A percentile compares a stretch with the other conserved stretches of the same genome.
These are phyloP conservation scores for Axea sp. DNA, from an alignment of 2,888 invertebrate genomes.

Conservation along the genomic window DNA sequence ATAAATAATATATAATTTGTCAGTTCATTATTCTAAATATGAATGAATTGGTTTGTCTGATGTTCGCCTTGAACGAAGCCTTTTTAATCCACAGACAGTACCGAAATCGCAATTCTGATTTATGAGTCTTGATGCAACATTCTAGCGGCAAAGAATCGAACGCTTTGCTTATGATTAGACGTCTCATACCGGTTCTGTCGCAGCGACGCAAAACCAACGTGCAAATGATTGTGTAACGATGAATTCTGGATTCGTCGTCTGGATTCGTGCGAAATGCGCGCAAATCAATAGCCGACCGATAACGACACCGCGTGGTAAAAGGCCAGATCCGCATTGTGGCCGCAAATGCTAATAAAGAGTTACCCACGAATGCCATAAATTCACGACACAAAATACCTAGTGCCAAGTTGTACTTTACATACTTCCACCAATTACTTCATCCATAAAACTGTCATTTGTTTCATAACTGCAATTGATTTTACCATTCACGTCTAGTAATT, in stretches of 20 bases:
- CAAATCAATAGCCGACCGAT: constrained; percentile 33
- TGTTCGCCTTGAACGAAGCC: too few species aligned
- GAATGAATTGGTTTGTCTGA: too few species aligned
- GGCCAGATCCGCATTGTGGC: constrained; percentile 52
- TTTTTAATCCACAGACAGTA: too few species aligned
- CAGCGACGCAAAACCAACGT: constrained; percentile 20
- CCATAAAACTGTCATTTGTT: constrained; percentile 42
- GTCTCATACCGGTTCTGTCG: constrained; percentile 29
- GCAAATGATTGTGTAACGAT: constrained; percentile 27
- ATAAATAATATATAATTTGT: too few species aligned
- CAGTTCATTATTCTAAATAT: too few species aligned
- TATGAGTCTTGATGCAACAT: too few species aligned
- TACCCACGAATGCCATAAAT: constrained; percentile 53
- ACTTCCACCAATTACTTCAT: constrained; percentile 48
- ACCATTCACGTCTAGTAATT: constrained; percentile 3
- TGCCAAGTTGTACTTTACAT: constrained; percentile 30
- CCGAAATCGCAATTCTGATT: too few species aligned
- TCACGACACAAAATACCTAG: constrained; percentile 36
- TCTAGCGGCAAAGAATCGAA: too few species aligned
- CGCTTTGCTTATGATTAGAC: too few species aligned
- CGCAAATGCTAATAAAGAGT: constrained; percentile 55
- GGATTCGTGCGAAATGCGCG: constrained; percentile 12
- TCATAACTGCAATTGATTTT: constrained; percentile 22
- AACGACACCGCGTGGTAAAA: constrained; percentile 37
- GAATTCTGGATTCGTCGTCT: constrained; percentile 38